Evolutionary conservation across 1,140 invertebrate genomes (phyloP).

Genomic region (Drosophila pseudoobscura): DNA sequence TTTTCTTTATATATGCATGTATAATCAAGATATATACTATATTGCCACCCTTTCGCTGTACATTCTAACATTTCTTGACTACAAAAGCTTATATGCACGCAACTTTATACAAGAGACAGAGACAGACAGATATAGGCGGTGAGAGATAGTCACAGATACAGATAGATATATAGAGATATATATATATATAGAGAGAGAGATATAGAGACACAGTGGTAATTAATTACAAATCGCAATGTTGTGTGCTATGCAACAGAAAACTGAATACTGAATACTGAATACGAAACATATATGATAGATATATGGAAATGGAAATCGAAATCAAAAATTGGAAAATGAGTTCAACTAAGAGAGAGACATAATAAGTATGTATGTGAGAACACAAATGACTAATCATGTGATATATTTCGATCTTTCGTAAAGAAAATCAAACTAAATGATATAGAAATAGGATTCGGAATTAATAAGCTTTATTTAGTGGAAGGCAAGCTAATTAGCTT

Average conservation of each 20-base stretch:
- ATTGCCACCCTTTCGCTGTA: slow-evolving; percentile 11
- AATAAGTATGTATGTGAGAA: slow-evolving; percentile 12
- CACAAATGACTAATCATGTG: slow-evolving; percentile 6
- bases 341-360: slow-evolving; percentile 21
- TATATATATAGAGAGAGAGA: slow-evolving; percentile 10
- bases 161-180: not conserved
- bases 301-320: not conserved
- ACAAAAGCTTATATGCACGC: slow-evolving; percentile 24
- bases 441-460: slow-evolving; percentile 14
- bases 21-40: no score
- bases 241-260: slow-evolving; percentile 60
- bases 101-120: slow-evolving; percentile 44
- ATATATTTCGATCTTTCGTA: slow-evolving; percentile 3
- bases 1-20: no score
- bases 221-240: slow-evolving; percentile 50
- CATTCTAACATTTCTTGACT: slow-evolving; percentile 13
- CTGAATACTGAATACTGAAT: slow-evolving; percentile 11
- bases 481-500: slow-evolving; percentile 32
- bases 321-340: slow-evolving; percentile 12
- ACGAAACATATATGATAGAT: slow-evolving; percentile 9
- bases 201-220: slow-evolving; percentile 37
- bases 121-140: slow-evolving; percentile 21
- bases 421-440: slow-evolving; percentile 24
- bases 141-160: slow-evolving; percentile 21
- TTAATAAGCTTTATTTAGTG: slow-evolving; percentile 36